Conservation (phyloP, 2,888 invertebrate species). For the Epistrophe eligans region DNA sequence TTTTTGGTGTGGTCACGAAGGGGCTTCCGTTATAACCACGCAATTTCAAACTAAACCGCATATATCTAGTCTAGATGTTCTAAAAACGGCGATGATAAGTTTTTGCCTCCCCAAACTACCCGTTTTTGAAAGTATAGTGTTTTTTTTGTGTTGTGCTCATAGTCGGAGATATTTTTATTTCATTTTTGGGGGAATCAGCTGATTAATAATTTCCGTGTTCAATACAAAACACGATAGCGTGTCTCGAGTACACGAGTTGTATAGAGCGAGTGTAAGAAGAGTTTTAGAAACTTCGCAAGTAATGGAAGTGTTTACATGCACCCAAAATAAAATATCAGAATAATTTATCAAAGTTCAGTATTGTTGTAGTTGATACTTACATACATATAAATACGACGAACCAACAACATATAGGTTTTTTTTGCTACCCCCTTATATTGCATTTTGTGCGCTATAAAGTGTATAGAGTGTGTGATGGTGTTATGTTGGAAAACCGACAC, state of each 20-base stretch:
- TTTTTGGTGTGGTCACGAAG: conserved; percentile 55
- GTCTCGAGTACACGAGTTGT: conserved; percentile 20
- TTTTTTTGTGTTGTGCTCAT: neutral
- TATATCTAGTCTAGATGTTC: neutral
- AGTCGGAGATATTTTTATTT: conserved; percentile 11
- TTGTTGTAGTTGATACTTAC: neutral
- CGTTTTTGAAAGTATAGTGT: conserved; percentile 12
- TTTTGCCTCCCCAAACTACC: conserved; percentile 28
- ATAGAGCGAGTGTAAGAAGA: conserved; percentile 20
- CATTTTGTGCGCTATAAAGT: conserved; percentile 7
- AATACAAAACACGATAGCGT: conserved; percentile 61
- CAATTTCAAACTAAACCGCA: conserved; percentile 26
- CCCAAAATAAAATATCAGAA: conserved; percentile 73
- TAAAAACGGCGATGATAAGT: conserved; percentile 30
- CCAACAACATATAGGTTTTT: neutral
- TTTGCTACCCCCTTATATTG: conserved; percentile 23
- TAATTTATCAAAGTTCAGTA: conserved; percentile 71
- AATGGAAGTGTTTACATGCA: conserved; percentile 69
- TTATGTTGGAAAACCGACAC: conserved; percentile 71
- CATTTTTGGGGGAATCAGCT: conserved; percentile 47
- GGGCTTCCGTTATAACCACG: conserved; percentile 52
- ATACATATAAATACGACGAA: neutral
- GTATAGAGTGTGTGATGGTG: conserved; percentile 42
- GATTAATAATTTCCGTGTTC: conserved; percentile 75
- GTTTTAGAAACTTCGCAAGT: conserved; percentile 31